phyloP scores from a whole-genome alignment of 2,888 invertebrate genomes.

The Schizaphis graminum region DNA sequence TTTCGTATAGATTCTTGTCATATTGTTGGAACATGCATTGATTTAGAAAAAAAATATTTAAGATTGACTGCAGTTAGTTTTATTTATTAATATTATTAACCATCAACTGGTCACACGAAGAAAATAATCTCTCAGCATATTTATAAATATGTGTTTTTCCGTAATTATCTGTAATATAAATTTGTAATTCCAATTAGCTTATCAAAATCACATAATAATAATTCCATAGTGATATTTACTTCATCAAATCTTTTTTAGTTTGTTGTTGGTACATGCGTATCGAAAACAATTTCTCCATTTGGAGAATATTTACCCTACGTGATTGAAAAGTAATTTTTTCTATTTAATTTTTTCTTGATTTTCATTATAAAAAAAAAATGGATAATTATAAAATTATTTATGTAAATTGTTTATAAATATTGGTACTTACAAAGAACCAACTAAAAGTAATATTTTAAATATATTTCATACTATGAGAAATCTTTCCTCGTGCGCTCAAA shows the following conservation, averaged over 20 bases:
- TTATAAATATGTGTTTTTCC: background rate
- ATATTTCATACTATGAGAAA: background rate
- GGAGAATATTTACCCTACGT: too few species aligned
- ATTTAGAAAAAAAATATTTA: constrained; percentile 96
- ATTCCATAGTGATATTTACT: background rate
- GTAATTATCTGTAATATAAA: background rate
- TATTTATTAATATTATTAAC: constrained; percentile 1
- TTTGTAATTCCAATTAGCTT: background rate
- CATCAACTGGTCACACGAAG: too few species aligned
- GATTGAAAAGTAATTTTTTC: background rate
- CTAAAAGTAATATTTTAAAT: background rate
- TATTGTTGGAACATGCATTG: constrained; percentile 93
- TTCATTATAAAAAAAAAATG: too few species aligned
- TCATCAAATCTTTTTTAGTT: background rate
- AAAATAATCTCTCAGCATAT: too few species aligned
- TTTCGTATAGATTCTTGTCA: constrained; percentile 72
- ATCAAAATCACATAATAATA: background rate
- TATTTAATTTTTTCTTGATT: too few species aligned
- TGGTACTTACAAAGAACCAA: background rate
- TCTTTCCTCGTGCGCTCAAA: background rate
- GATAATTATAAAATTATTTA: background rate
- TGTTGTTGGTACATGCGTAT: background rate
- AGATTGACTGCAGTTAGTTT: constrained; percentile 82
- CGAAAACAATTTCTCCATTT: background rate
- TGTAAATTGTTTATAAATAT: background rate